These are phyloP conservation scores for Leucozona laternaria DNA, from an alignment of 2,888 invertebrate genomes.

Conservation along the genomic window DNA sequence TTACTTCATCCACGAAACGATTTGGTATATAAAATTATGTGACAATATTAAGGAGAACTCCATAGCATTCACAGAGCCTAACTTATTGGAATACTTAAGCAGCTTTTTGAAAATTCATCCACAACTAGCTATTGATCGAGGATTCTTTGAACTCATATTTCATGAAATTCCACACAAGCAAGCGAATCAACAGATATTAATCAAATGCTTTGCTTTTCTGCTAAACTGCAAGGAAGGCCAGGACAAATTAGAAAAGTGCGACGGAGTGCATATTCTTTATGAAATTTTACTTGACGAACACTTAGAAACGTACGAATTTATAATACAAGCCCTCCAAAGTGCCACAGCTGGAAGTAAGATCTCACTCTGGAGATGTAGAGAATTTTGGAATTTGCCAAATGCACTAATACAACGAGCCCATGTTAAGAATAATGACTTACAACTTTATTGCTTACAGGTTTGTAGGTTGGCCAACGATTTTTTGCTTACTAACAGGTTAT, in stretches of 20 bases:
- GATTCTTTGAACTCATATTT: conserved; percentile 80
- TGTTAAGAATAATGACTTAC: conserved; percentile 74
- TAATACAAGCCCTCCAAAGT: conserved; percentile 78
- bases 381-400: conserved; percentile 79
- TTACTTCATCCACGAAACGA: conserved; percentile 40
- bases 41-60: background rate
- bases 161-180: conserved; percentile 76
- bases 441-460: conserved; percentile 80
- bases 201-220: conserved; percentile 81
- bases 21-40: conserved; percentile 31
- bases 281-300: conserved; percentile 76
- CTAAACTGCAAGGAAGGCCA: conserved; percentile 80
- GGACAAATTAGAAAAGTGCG: conserved; percentile 77
- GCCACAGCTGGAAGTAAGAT: conserved; percentile 65
- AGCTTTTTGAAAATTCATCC: conserved; percentile 80
- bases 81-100: conserved; percentile 80
- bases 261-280: conserved; percentile 79
- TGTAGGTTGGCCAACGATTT: background rate
- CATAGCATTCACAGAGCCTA: conserved; percentile 4
- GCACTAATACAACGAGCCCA: conserved; percentile 78
- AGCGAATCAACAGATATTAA: conserved; percentile 72
- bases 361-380: conserved; percentile 80
- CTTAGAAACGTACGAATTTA: conserved; percentile 77
- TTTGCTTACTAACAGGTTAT: background rate
- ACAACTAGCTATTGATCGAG: conserved; percentile 78